phyloP scores from a whole-genome alignment of 2,888 invertebrate species.

The Xylocampa areola region DNA sequence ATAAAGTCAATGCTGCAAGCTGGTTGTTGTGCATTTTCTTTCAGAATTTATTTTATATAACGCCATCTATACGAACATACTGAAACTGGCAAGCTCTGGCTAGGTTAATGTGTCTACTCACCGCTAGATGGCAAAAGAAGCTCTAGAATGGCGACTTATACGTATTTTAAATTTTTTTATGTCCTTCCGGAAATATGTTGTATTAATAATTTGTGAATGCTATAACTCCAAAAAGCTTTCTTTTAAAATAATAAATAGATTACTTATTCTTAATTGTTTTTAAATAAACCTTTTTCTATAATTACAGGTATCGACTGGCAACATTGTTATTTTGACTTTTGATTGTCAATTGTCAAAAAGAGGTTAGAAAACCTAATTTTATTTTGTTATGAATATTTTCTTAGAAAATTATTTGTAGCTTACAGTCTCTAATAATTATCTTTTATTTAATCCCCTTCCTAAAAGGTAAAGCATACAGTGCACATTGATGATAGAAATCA shows the following conservation, averaged over 20 bases:
- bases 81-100: neutral
- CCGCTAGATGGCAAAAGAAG: constrained; percentile 24
- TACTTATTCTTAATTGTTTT: too few species aligned
- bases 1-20: neutral
- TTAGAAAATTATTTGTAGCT: constrained; percentile 35
- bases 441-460: neutral
- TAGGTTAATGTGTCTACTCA: constrained; percentile 9
- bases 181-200: too few species aligned
- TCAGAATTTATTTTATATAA: neutral
- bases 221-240: too few species aligned
- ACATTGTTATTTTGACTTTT: constrained; percentile 39
- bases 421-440: neutral
- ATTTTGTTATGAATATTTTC: constrained; percentile 20
- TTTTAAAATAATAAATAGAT: too few species aligned
- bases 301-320: too few species aligned
- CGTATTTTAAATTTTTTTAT: too few species aligned
- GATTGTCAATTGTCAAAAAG: constrained; percentile 31
- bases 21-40: too few species aligned
- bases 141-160: neutral
- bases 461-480: constrained; percentile 35
- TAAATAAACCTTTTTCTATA: too few species aligned
- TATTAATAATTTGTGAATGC: too few species aligned
- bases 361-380: constrained; percentile 55
- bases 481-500: neutral
- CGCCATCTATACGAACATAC: constrained; percentile 22